Percentiles rank a stretch among this genome's conserved stretches.
Evolutionary conservation across 2,888 invertebrate genomes (phyloP).

Genomic region (Pemphredon lugubris): DNA sequence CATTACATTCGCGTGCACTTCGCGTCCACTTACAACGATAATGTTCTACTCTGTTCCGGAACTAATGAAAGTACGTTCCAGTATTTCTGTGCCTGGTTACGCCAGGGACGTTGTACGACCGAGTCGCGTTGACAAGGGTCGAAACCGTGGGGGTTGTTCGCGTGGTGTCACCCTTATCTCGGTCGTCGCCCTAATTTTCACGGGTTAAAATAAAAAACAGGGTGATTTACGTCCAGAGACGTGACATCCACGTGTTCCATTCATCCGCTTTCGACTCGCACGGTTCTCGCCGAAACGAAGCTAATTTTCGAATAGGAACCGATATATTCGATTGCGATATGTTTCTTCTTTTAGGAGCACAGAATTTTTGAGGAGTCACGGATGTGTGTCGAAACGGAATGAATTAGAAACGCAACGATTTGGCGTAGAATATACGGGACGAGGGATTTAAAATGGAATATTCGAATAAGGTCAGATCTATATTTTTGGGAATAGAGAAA

Average conservation of each 20-base stretch:
- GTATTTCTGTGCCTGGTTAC: slow-evolving; percentile 53
- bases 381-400: too few species aligned
- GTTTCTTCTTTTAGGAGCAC: too few species aligned
- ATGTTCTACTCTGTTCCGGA: slow-evolving; percentile 19
- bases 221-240: slow-evolving; percentile 40
- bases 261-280: slow-evolving; percentile 47
- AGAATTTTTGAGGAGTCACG: too few species aligned
- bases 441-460: too few species aligned
- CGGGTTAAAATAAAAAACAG: slow-evolving; percentile 61
- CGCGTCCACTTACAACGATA: slow-evolving; percentile 22
- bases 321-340: too few species aligned
- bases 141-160: slow-evolving; percentile 59
- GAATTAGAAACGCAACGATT: too few species aligned
- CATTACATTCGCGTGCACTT: slow-evolving; percentile 28
- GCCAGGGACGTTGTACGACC: slow-evolving; percentile 40
- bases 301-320: slow-evolving; percentile 23
- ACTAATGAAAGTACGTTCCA: slow-evolving; percentile 55
- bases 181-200: slow-evolving; percentile 68
- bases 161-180: slow-evolving; percentile 68
- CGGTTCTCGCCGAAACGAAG: slow-evolving; percentile 51
- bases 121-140: slow-evolving; percentile 66
- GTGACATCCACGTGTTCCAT: slow-evolving; percentile 55
- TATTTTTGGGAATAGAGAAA: too few species aligned
- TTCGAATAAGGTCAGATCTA: too few species aligned
- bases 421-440: too few species aligned